phyloP scores from a whole-genome alignment of 1,140 invertebrate genomes.

The Calycopis cecrops region DNA sequence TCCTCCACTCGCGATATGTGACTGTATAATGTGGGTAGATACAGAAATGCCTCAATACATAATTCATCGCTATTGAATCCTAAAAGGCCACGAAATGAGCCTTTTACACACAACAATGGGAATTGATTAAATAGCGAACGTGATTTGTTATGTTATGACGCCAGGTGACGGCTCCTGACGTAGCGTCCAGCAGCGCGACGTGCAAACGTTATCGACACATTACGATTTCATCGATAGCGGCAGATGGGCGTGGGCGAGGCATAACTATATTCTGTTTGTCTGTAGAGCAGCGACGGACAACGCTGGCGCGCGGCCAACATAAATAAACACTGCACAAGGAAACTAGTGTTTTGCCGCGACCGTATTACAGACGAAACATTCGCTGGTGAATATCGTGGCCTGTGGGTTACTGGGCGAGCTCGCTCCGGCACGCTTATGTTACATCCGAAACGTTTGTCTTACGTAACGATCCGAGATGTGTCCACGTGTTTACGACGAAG shows the following conservation, averaged over 20 bases:
- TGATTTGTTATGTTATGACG: conserved; percentile 39
- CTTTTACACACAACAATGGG: conserved; percentile 42
- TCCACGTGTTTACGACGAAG: conserved; percentile 20
- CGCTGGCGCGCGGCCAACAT: conserved; percentile 62
- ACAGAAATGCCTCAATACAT: background rate
- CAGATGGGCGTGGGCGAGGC: conserved; percentile 51
- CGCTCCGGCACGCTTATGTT: conserved; percentile 9
- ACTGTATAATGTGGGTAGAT: conserved; percentile 4
- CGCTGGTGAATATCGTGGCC: conserved; percentile 54
- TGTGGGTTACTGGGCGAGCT: conserved; percentile 68
- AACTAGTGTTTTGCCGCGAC: conserved; percentile 73
- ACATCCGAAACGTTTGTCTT: conserved; percentile 2
- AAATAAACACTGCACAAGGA: conserved; percentile 73
- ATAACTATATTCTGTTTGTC: conserved; percentile 51
- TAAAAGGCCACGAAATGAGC: conserved; percentile 3
- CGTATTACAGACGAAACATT: conserved; percentile 72
- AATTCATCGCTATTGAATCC: conserved; percentile 11
- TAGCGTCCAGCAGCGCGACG: conserved; percentile 38
- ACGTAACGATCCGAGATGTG: conserved; percentile 11
- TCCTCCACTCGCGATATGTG: background rate
- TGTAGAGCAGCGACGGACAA: conserved; percentile 55
- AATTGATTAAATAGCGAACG: conserved; percentile 33
- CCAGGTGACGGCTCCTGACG: conserved; percentile 56
- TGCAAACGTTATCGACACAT: conserved; percentile 49
- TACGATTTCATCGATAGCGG: conserved; percentile 45